A percentile compares a stretch with the other conserved stretches of the same genome.
Conservation (phyloP, 1,140 invertebrate genomes). For the Matsumurasca onukii region DNA sequence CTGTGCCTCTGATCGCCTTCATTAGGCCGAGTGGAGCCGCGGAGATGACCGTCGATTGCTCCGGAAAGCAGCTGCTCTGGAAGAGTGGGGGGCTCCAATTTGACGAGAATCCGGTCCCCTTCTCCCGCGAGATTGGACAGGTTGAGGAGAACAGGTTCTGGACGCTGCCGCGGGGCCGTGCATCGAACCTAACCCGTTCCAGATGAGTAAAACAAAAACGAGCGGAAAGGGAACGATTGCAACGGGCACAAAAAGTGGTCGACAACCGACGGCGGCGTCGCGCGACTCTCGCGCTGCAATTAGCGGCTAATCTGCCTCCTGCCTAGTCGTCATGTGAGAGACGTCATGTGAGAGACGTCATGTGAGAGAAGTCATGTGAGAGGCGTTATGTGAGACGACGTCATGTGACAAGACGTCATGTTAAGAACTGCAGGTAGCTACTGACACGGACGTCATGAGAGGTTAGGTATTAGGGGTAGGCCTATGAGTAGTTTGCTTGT, state of each 20-base stretch:
- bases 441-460: too few species aligned
- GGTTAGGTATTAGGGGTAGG: too few species aligned
- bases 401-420: too few species aligned
- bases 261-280: too few species aligned
- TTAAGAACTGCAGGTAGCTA: too few species aligned
- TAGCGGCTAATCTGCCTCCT: too few species aligned
- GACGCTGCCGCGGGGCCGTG: neutral
- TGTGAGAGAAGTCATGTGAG: too few species aligned
- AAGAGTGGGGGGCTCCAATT: slow-evolving; percentile 21
- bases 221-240: slow-evolving; percentile 22
- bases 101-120: slow-evolving; percentile 26
- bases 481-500: too few species aligned
- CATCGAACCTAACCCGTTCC: slow-evolving; percentile 25
- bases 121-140: neutral
- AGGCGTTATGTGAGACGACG: too few species aligned
- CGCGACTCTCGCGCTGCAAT: neutral
- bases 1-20: neutral
- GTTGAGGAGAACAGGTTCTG: neutral
- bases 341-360: too few species aligned
- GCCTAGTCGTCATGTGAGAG: too few species aligned
- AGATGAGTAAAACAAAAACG: slow-evolving; percentile 26
- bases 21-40: neutral
- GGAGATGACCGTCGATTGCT: neutral
- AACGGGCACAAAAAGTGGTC: slow-evolving; percentile 14
- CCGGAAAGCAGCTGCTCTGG: neutral